These are phyloP conservation scores for Hylaea fasciaria DNA, from an alignment of 2,888 invertebrate genomes.

Conservation along the genomic window DNA sequence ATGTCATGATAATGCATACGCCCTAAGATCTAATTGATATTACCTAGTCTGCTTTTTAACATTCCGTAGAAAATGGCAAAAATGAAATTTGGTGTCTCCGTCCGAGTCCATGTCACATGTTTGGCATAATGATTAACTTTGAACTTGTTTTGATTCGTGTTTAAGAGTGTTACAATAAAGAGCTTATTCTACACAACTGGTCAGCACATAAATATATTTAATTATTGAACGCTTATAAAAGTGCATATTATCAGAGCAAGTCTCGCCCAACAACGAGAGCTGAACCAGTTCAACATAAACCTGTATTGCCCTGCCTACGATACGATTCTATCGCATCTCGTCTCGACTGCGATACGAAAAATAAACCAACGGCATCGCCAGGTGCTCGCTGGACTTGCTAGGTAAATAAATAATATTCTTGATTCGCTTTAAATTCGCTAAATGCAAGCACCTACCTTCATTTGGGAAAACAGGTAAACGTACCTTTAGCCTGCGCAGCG, in stretches of 20 bases:
- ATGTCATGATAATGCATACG: neutral
- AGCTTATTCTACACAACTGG: no score
- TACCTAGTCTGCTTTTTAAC: no score
- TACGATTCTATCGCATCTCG: conserved; percentile 61
- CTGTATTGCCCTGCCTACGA: conserved; percentile 54
- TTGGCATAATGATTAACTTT: no score
- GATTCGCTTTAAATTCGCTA: conserved; percentile 30
- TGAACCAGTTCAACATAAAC: conserved; percentile 64
- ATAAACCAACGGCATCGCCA: conserved; percentile 53
- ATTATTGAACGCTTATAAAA: neutral
- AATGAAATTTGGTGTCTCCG: no score
- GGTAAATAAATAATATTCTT: conserved; percentile 51
- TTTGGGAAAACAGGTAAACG: conserved; percentile 10
- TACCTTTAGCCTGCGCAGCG: neutral
- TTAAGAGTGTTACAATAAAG: no score
- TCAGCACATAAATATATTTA: no score
- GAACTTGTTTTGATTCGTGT: no score
- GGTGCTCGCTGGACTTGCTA: conserved; percentile 62
- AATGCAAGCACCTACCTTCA: conserved; percentile 16
- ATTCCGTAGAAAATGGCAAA: no score
- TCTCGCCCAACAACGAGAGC: conserved; percentile 43
- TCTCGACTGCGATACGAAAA: conserved; percentile 53
- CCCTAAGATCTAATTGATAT: no score
- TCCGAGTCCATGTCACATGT: no score
- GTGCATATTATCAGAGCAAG: conserved; percentile 21